A percentile compares a stretch with the other conserved stretches of the same genome.
These are phyloP conservation scores for Drosophila serrata DNA, from an alignment of 1,140 invertebrate genomes.

Conservation along the genomic window DNA sequence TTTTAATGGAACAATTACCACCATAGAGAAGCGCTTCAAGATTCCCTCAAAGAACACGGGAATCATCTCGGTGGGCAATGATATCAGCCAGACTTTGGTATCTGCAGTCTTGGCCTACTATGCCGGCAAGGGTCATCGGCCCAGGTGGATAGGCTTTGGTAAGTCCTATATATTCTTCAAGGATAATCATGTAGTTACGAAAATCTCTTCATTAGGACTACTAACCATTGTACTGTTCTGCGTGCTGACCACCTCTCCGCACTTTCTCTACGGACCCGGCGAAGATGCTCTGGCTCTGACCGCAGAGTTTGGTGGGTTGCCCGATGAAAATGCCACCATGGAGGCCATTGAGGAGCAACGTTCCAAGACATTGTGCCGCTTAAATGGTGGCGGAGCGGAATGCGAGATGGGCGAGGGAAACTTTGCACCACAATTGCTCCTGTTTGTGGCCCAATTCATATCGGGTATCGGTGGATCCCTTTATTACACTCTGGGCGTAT, in stretches of 20 bases:
- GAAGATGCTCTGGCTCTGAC: constrained; percentile 89
- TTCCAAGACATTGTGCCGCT: constrained; percentile 84
- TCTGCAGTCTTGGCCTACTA: constrained; percentile 74
- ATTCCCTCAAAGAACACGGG: constrained; percentile 91
- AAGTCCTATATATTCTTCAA: constrained; percentile 85
- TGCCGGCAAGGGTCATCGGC: constrained; percentile 74
- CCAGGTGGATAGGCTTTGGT: constrained; percentile 81
- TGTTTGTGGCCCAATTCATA: constrained; percentile 89
- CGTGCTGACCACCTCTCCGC: constrained; percentile 90
- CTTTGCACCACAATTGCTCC: constrained; percentile 87
- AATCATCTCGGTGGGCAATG: constrained; percentile 91
- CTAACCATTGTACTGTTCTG: constrained; percentile 90
- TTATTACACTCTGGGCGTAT: constrained; percentile 89
- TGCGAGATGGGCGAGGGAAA: constrained; percentile 87
- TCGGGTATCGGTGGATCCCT: constrained; percentile 89
- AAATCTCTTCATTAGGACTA: constrained; percentile 86
- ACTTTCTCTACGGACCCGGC: constrained; percentile 91
- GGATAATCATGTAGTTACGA: constrained; percentile 80
- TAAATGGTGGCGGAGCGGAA: constrained; percentile 76
- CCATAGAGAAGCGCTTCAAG: constrained; percentile 92
- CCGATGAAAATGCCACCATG: constrained; percentile 81
- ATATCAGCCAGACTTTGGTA: constrained; percentile 70
- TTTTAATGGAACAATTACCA: constrained; percentile 92
- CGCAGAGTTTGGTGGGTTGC: constrained; percentile 87
- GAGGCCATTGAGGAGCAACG: constrained; percentile 78